These are phyloP conservation scores for Lasioglossum lativentre DNA, from an alignment of 2,888 invertebrate genomes.

Conservation along the genomic window DNA sequence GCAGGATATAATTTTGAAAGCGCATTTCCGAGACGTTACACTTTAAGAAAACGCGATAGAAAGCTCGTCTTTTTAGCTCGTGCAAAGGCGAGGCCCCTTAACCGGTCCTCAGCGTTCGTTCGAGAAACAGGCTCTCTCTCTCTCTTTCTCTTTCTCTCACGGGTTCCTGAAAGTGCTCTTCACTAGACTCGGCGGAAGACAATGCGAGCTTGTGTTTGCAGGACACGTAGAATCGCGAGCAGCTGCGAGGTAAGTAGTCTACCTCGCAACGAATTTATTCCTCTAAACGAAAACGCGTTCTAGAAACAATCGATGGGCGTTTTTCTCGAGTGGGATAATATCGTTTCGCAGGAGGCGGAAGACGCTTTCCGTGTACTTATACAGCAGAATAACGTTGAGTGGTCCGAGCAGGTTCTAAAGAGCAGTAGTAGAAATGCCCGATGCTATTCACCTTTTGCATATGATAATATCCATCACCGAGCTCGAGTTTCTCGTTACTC, in stretches of 20 bases:
- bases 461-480: background rate
- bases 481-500: background rate
- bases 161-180: background rate
- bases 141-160: too few relatives aligned
- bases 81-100: background rate
- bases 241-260: background rate
- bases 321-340: background rate
- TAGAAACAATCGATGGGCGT: background rate
- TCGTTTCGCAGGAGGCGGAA: background rate
- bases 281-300: background rate
- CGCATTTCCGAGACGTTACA: background rate
- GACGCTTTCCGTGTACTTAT: background rate
- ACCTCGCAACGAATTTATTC: background rate
- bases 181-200: constrained; percentile 6
- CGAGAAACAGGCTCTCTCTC: background rate
- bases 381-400: background rate
- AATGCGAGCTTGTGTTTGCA: constrained; percentile 14
- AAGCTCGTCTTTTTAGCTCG: background rate
- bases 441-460: background rate
- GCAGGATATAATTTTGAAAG: background rate
- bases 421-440: background rate
- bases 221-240: constrained; percentile 24
- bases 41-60: background rate
- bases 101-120: background rate
- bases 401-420: background rate